Evolutionary conservation across 2,888 invertebrate species (phyloP), one percentile per base, ranked within the genome.

Genomic region (Agriotes lineatus): DNA sequence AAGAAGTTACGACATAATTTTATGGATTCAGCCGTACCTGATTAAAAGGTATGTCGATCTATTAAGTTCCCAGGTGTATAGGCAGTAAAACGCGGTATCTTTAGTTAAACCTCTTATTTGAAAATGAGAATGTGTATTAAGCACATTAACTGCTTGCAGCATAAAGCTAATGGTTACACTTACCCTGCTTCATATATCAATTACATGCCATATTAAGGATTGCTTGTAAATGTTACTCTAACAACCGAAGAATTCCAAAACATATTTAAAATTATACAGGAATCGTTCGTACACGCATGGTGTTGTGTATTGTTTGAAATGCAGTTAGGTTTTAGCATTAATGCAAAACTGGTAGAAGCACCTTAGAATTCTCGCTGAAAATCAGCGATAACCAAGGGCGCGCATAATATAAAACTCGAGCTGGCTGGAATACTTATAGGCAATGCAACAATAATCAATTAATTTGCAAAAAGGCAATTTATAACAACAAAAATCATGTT

Each of bases 131-230:
- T 75, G 75, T 72, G 67, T 71, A 74, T 75, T 74, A 74, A 75
- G 73, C 74, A 71, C 75, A 71, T 74, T 76, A 74, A 74, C 73
- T 75, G 65, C 65, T 67, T 68, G 65, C 67, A 70, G 72, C 72
- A 73, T 72, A 71, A 75, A 75, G 69, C 75, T 76, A 76, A 76
- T 76, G 72, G 74, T 76, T 73, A 72, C 75, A 75, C 74, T 75
- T 74, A 71, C 69, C 25, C 75, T 71, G 72, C 73, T 73, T 74
- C 74, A 74, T 76, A 76, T 74, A 75, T 76, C 76, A 75, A 77
- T 77, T 77, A 76, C 77, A 76, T 77, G 76, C 76, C 69, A 65
- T 75, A 76, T 76, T 77, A 75, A 76, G 75, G 72, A 60, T 70
- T 71, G 74, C 65, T 66, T 73, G 62, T 71, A 69, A 72, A 66